phyloP scores from a whole-genome alignment of 1,140 invertebrate species.

The Zaprionus africanus region DNA sequence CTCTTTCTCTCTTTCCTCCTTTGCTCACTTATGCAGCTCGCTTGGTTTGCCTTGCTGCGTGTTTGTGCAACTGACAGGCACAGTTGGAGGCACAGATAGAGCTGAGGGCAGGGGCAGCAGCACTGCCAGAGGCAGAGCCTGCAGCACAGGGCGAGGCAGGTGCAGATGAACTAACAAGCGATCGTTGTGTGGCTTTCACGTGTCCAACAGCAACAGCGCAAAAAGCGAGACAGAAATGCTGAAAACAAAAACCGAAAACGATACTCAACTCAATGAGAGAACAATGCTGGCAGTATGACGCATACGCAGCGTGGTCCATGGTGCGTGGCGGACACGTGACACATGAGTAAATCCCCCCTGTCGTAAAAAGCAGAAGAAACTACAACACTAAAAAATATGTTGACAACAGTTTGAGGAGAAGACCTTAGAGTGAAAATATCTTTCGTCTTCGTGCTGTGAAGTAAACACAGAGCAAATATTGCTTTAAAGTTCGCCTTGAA shows the following conservation, averaged over 20 bases:
- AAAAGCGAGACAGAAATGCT: conserved; percentile 10
- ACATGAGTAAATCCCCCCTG: background rate
- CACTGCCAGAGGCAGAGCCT: no score
- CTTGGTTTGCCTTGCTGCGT: conserved; percentile 2
- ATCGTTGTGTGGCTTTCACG: conserved; percentile 16
- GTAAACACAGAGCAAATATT: no score
- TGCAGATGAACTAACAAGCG: background rate
- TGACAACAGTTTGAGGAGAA: background rate
- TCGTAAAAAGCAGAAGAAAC: background rate
- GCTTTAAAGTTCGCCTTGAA: no score
- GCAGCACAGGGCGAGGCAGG: background rate
- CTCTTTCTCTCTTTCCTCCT: no score
- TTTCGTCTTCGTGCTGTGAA: no score
- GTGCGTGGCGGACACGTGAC: background rate
- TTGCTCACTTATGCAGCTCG: conserved; percentile 1
- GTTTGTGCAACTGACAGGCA: conserved; percentile 19
- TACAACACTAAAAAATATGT: conserved; percentile 10
- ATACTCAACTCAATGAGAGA: background rate
- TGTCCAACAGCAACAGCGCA: conserved; percentile 16
- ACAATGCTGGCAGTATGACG: conserved; percentile 48
- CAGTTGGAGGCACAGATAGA: background rate
- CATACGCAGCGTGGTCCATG: conserved; percentile 51
- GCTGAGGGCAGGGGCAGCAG: no score
- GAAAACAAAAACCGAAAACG: conserved; percentile 15
- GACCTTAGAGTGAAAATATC: no score